Percentiles rank a stretch among this genome's conserved stretches.
Evolutionary conservation across 2,797 vertebrate genomes (phyloP).

Genomic region (Tarsius wallacei): DNA sequence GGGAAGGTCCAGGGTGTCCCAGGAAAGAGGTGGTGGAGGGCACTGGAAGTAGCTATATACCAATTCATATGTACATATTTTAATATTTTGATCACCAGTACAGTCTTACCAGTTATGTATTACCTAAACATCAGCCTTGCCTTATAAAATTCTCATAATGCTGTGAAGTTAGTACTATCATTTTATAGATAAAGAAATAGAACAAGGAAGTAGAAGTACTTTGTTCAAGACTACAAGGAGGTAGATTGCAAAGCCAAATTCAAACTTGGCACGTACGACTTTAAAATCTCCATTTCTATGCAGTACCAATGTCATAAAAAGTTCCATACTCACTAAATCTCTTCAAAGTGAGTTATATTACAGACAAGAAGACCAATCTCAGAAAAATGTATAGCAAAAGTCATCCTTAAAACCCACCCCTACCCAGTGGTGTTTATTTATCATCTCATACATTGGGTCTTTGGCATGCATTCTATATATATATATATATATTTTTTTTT

Average conservation of each 20-base stretch:
- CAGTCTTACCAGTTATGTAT: background rate
- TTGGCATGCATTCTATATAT: background rate
- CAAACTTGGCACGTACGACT: background rate
- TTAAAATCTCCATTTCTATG: slow-evolving; percentile 46
- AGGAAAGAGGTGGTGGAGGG: background rate
- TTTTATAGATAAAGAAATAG: slow-evolving; percentile 51
- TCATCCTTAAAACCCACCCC: slow-evolving; percentile 11
- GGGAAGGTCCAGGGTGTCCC: background rate
- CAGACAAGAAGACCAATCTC: background rate
- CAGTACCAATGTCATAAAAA: background rate
- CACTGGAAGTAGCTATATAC: background rate
- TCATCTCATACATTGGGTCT: background rate
- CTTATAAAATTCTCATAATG: slow-evolving; percentile 19
- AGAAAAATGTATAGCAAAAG: background rate
- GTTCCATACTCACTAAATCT: slow-evolving; percentile 4
- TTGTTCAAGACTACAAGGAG: slow-evolving; percentile 11
- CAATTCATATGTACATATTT: slow-evolving; percentile 27
- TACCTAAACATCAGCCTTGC: slow-evolving; percentile 46
- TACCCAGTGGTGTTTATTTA: slow-evolving; percentile 12
- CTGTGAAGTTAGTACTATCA: slow-evolving; percentile 22
- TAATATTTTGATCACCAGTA: slow-evolving; percentile 31
- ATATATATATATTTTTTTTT: too few relatives aligned
- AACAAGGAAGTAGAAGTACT: slow-evolving; percentile 46
- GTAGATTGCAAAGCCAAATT: slow-evolving; percentile 44
- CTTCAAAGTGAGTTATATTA: background rate